Percentiles rank a stretch among this genome's conserved stretches.
These are phyloP conservation scores for Pungitius pungitius DNA, from an alignment of 2,113 vertebrate genomes.

Conservation along the genomic window DNA sequence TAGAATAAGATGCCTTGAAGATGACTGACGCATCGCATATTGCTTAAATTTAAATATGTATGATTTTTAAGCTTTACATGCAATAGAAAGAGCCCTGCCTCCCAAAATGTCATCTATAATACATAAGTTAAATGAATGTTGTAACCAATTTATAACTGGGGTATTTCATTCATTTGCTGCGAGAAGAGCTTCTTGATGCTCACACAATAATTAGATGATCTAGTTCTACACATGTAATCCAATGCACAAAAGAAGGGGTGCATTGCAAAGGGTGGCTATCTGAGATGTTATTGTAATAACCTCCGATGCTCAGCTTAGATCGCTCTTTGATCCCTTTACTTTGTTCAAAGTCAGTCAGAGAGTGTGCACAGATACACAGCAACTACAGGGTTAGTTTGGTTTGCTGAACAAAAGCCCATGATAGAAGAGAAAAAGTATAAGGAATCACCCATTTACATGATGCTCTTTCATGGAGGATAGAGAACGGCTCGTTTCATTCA, in stretches of 20 bases:
- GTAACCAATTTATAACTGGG: constrained; percentile 36
- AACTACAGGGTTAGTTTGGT: constrained; percentile 25
- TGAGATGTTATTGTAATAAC: constrained; percentile 48
- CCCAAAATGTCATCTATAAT: constrained; percentile 17
- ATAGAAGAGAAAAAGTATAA: neutral
- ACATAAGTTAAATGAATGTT: constrained; percentile 17
- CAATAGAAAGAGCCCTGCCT: constrained; percentile 1
- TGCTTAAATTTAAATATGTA: neutral
- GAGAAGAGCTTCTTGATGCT: constrained; percentile 40
- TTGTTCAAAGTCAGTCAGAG: constrained; percentile 51
- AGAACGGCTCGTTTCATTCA: neutral
- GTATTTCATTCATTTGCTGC: constrained; percentile 44
- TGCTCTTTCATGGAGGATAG: neutral
- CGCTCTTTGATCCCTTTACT: constrained; percentile 56
- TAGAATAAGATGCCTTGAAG: too few relatives aligned
- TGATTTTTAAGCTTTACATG: neutral
- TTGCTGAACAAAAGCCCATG: neutral
- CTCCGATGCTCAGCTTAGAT: constrained; percentile 48
- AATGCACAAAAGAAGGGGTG: constrained; percentile 30
- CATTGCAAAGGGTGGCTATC: constrained; percentile 27
- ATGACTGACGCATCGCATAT: neutral
- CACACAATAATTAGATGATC: constrained; percentile 55
- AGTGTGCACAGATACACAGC: constrained; percentile 19
- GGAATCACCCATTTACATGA: neutral
- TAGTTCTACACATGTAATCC: constrained; percentile 55